Evolutionary conservation across 2,797 vertebrate genomes (phyloP), one percentile per base, ranked within the genome.

Genomic region (Danio kyathit): DNA sequence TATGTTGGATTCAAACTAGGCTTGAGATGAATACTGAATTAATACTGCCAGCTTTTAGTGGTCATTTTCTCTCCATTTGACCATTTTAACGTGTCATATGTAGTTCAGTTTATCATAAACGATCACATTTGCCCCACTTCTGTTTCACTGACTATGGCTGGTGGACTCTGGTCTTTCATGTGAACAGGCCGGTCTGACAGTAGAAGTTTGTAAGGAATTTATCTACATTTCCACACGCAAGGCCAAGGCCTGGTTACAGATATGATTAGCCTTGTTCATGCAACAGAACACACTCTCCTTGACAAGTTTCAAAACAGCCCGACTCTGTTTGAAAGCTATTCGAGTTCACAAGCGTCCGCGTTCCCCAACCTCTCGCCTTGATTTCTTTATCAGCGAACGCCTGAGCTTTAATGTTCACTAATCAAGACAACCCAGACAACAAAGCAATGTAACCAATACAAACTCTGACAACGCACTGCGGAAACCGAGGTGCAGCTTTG

Each of bases 241-340:
- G 90, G 90, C 88, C 93, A 94, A 91, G 88, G 92, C 88, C 90
- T 90, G 85, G 88, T 87, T 88, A 84, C 89, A 92, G 94, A 93
- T 94, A 92, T 88, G 90, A 93, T 90, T 91, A 92, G 87, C 90
- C 90, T 91, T 87, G 88, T 83, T 88, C 56, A 76, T 85, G 88
- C 88, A 90, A 92, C 86, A 83, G 78, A 92, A 91, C 90, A 88
- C 76, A 87, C 88, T 89, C 90, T 91, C 89, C 88, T 88, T 87
- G 88, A 91, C 88, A 79, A 82, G 79, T 88, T 82, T 90, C 85
- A 85, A 91, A 89, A 88, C 74, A 85, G 54, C 46, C 80, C 43
- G 72, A 63, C 10, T 81, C 81, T 83, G 82, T 87, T 90, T 88
- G 87, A 88, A 85, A 78, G 67, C 82, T 74, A 61, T 81, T 85